Conservation (phyloP, 2,888 invertebrate species). For the Phymatocera aterrima region DNA sequence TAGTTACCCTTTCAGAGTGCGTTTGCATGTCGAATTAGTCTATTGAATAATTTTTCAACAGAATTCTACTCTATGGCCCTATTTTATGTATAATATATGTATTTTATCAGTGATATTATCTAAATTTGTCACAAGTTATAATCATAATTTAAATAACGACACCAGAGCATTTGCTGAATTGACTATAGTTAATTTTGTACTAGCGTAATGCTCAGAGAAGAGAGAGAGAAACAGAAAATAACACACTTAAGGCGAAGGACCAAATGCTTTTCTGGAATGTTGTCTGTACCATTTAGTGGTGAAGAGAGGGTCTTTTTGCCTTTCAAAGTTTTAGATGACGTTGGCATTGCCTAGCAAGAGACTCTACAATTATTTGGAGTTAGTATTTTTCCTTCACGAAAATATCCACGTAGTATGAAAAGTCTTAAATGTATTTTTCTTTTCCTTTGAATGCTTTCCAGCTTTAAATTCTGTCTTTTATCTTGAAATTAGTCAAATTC, state of each 20-base stretch:
- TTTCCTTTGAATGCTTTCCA: slow-evolving; percentile 49
- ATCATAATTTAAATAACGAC: slow-evolving; percentile 15
- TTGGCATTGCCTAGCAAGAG: slow-evolving; percentile 39
- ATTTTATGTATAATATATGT: background rate
- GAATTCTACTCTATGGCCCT: background rate
- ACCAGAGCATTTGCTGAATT: slow-evolving; percentile 62
- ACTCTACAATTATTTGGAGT: slow-evolving; percentile 31
- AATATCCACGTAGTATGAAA: slow-evolving; percentile 20
- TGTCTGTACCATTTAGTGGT: slow-evolving; percentile 53
- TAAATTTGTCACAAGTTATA: slow-evolving; percentile 23
- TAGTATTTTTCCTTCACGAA: slow-evolving; percentile 14
- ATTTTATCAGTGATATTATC: background rate
- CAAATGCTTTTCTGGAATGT: slow-evolving; percentile 57
- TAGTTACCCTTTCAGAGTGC: slow-evolving; percentile 62
- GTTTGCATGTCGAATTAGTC: slow-evolving; percentile 52
- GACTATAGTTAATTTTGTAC: slow-evolving; percentile 63
- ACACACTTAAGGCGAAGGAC: slow-evolving; percentile 55
- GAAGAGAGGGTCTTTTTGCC: slow-evolving; percentile 46
- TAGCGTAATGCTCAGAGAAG: slow-evolving; percentile 12
- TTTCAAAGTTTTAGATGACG: slow-evolving; percentile 18
- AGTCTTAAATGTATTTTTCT: slow-evolving; percentile 47
- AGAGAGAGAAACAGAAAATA: background rate
- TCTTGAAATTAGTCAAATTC: slow-evolving; percentile 7
- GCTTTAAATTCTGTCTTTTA: slow-evolving; percentile 47
- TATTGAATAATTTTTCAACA: slow-evolving; percentile 14